A percentile compares a stretch with the other conserved stretches of the same genome.
These are phyloP conservation scores for Struthidea cinerea DNA, from an alignment of 2,113 vertebrate genomes.

Conservation along the genomic window DNA sequence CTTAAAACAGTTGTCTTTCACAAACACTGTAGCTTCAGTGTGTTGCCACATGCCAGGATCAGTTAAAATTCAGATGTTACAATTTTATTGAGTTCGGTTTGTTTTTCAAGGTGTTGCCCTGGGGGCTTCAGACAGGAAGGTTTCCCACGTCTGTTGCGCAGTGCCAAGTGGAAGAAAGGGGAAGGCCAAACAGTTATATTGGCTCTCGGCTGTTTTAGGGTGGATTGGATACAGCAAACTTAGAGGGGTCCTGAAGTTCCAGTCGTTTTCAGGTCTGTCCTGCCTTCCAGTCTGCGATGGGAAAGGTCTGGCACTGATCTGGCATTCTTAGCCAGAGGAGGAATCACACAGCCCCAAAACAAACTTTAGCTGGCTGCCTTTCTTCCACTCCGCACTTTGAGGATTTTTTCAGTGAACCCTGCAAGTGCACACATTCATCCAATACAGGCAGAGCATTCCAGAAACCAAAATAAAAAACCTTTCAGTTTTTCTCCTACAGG, in stretches of 20 bases:
- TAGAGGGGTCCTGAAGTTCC: not conserved
- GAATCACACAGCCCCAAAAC: not conserved
- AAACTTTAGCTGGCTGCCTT: not conserved
- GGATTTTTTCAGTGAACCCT: not conserved
- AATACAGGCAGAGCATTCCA: not conserved
- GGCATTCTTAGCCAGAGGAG: not conserved
- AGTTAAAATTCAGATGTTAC: not conserved
- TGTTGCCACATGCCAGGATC: not conserved
- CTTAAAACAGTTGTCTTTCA: not conserved
- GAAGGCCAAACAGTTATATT: not conserved
- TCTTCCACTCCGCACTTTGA: not conserved
- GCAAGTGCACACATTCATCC: not conserved
- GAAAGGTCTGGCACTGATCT: not conserved
- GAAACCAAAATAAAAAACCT: not conserved
- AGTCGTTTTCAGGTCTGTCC: not conserved
- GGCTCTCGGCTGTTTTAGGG: not conserved
- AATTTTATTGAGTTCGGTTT: not conserved
- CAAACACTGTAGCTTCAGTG: fast-evolving
- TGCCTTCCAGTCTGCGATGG: fast-evolving
- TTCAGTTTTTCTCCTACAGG: not conserved
- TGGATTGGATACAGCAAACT: not conserved
- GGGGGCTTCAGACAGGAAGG: not conserved
- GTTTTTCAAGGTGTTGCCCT: not conserved
- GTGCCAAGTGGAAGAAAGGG: not conserved
- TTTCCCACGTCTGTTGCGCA: not conserved